A percentile compares a stretch with the other conserved stretches of the same genome.
These are phyloP conservation scores for Hermaeophaga mercurialis DNA, from an alignment of 2,888 invertebrate genomes.

Conservation along the genomic window DNA sequence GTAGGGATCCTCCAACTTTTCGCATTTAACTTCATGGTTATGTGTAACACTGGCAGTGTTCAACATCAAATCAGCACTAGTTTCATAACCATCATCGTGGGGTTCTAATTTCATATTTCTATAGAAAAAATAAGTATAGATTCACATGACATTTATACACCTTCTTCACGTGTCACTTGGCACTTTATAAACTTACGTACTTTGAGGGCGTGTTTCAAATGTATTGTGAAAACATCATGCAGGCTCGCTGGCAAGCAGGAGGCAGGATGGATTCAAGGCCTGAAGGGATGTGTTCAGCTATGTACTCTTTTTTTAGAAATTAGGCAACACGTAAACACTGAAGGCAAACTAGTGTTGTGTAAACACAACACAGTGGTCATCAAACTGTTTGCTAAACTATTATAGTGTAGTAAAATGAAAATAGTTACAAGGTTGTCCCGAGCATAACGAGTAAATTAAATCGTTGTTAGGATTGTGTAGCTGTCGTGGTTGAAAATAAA, in stretches of 20 bases:
- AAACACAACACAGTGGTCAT: slow-evolving; percentile 38
- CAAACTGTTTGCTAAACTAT: slow-evolving; percentile 37
- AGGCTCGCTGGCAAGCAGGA: slow-evolving; percentile 27
- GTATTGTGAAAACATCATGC: slow-evolving; percentile 40
- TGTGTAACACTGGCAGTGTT: slow-evolving; percentile 54
- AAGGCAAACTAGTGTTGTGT: slow-evolving; percentile 45
- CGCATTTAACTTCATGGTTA: slow-evolving; percentile 57
- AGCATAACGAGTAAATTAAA: slow-evolving; percentile 37
- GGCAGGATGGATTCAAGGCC: slow-evolving; percentile 43
- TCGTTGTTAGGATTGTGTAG: slow-evolving; percentile 32
- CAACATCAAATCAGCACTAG: slow-evolving; percentile 70
- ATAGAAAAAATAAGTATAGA: slow-evolving; percentile 31
- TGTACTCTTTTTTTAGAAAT: slow-evolving; percentile 40
- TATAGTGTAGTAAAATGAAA: slow-evolving; percentile 35
- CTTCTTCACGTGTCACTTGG: slow-evolving; percentile 22
- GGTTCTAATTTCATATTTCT: slow-evolving; percentile 66
- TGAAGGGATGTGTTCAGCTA: slow-evolving; percentile 41
- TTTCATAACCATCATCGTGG: slow-evolving; percentile 90
- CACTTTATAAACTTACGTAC: slow-evolving; percentile 34
- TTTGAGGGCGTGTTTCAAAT: slow-evolving; percentile 41
- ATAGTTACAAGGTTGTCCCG: slow-evolving; percentile 38
- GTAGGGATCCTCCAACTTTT: slow-evolving; percentile 74
- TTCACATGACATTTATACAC: slow-evolving; percentile 17
- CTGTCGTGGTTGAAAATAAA: slow-evolving; percentile 26
- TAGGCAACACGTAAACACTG: slow-evolving; percentile 47